Conservation (phyloP, 2,113 vertebrate genomes). For the Pyxicephalus adspersus region DNA sequence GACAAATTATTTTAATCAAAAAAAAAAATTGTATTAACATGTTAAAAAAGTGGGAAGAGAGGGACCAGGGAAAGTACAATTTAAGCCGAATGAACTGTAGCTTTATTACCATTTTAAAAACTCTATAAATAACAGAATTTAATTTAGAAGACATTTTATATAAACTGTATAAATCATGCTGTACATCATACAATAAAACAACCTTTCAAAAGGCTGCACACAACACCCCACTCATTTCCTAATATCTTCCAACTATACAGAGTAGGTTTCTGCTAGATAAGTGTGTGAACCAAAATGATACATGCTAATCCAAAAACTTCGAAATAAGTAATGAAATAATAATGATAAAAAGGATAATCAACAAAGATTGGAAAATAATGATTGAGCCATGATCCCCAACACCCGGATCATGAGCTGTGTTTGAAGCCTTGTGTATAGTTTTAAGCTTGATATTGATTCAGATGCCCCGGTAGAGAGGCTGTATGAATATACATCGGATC, state of each 20-base stretch:
- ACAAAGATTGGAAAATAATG: neutral
- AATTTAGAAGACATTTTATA: too few relatives aligned
- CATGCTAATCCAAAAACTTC: neutral
- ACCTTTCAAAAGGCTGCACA: neutral
- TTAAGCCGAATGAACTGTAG: too few relatives aligned
- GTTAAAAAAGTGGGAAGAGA: too few relatives aligned
- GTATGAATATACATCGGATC: slow-evolving; percentile 49
- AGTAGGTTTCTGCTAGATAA: neutral
- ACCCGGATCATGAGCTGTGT: neutral
- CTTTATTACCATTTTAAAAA: too few relatives aligned
- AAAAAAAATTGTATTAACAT: too few relatives aligned
- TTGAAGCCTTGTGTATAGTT: neutral
- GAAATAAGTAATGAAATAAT: neutral
- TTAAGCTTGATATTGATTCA: slow-evolving; percentile 38
- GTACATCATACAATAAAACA: too few relatives aligned
- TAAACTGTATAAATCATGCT: too few relatives aligned
- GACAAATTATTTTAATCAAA: too few relatives aligned
- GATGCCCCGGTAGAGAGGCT: slow-evolving; percentile 15
- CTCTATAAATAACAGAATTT: too few relatives aligned
- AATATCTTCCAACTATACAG: neutral
- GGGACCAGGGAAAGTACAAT: too few relatives aligned
- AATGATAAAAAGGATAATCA: neutral
- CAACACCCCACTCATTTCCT: neutral
- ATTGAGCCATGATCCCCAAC: neutral
- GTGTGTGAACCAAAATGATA: neutral